Evolutionary conservation across 2,797 vertebrate species (phyloP), one percentile per base, ranked within the genome.

Genomic region (Myiothlypis coronata): DNA sequence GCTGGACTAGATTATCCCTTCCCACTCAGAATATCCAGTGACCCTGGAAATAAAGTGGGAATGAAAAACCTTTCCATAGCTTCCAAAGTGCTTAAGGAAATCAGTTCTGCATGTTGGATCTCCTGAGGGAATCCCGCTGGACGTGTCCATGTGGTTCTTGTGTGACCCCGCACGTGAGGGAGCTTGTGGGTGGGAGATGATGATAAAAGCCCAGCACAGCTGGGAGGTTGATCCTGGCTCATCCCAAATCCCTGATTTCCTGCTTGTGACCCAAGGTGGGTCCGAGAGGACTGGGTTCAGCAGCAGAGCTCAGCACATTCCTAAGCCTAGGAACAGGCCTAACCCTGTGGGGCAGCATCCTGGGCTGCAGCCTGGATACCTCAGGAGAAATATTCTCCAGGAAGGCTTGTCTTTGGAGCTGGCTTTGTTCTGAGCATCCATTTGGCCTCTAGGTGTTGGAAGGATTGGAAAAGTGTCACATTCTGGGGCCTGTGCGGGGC

Each of bases 241-340:
- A 34, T 41, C 50, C 69, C 50, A 5, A 0, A 6, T 41, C 59
- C 68, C 59, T 11, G 20, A 34, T 24, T 8, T 30, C 59, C 59
- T 64, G 68, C 49, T 7, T 5, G 34, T n/a, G 49, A 5, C 5
- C 68, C 57, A 0, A 19, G 41, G 28, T 23, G 49, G 9, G 2
- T n/a, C 67, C 3, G 2, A 7, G 11, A 39, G 68, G 14, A 1
- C 11, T 1, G 21, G 46, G 26, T 0, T 21, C 26, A 35, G 55
- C 53, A 41, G 64, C 56, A 37, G 47, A n/a, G 68, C 41, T 63
- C 22, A n/a, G 79, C 47, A 8, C 18, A 0, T 28, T 24, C 23
- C 80, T 6, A 4, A 12, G 24, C 24, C 20, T 0, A 47, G 41
- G 59, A 30, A 1, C 2, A 1, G 80, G 30, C 7, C 43, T 17